Base-by-base conservation (phyloP, 2,797 vertebrate species). In the Coregonus sp. region DNA sequence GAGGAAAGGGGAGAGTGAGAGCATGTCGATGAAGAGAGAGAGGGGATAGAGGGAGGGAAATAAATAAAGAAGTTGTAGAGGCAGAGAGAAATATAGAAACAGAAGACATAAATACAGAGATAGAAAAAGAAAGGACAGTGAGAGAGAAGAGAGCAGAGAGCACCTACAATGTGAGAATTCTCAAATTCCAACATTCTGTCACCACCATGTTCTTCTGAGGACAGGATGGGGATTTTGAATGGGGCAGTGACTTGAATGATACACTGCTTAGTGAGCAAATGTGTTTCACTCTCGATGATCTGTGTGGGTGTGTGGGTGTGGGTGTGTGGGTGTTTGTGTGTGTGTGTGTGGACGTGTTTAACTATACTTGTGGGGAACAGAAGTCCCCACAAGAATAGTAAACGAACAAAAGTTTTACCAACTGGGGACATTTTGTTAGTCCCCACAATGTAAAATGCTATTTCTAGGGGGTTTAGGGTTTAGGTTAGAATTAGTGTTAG, bases 221-320 rank as follows among this genome's bases (percentile, higher is more conserved):
- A 67, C 15, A 67, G 65, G 9, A 14, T 52, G 59, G 18, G n/a
- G 69, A 67, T 56, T n/a, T 71, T 40, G 66, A 15, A 68, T 63
- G 63, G 5, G 33, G 9, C 40, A 47, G 11, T 47, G 40, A 47
- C 9, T 47, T 47, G 40, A 47, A 47, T 47, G 9, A 47, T 47
- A 47, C 40, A 47, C 40, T 47, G 40, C 40, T 47, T 2, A 47
- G 40, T 51, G 61, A 29, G 65, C 52, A 31, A 51, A 20, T 56
- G 51, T 74, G 16, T 14, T 9, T 67, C 29, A 18, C n/a, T 74
- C 18, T 18, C n/a, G 31, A 47, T 47, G 31, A 47, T 25, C 29
- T 68, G 16, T 68, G 2, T 20, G 50, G 18, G 51, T 68, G 40
- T 69, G 50, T 35, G 68, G 6, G 20, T 69, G 25, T 12, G 12